Base-by-base conservation (phyloP, 2,888 invertebrate genomes). In the Acrobasis suavella region DNA sequence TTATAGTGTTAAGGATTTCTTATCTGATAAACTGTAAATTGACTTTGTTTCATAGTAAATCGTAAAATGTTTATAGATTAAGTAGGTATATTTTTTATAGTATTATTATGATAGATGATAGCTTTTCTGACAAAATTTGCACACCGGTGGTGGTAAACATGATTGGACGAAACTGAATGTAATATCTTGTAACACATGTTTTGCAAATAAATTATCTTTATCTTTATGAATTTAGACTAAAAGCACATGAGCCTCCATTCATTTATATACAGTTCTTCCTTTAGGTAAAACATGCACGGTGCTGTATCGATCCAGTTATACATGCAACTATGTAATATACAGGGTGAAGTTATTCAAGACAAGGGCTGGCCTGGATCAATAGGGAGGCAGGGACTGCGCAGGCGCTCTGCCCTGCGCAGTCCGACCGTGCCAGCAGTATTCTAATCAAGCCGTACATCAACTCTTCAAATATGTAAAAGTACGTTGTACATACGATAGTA, bases 301-400 rank as follows among this genome's bases (percentile, higher is more conserved):
- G 37, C 15, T 59, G 15, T 37, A 59, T 55, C 55, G 55, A 55
- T 55, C 16, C 16, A 15, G 51, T 50, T 22, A 22, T 56, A 42
- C 17, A 52, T 52, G 42, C 42, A 22, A 10, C 37, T 55, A 39
- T 16, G 38, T 55, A 39, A 55, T 55, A 42, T 56, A 56, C 56
- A 42, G 8, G 15, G 38, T 55, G 38, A 55, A 39, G 39, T 42
- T 17, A 56, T 56, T 22, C 56, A 56, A 56, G 56, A 56, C 42
- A 42, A 42, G 56, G 42, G 56, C 22, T n/a, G 39, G 15, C 46
- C 17, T 56, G 16, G 50, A 58, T 60, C 56, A 65, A 67, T 67
- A 71, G 39, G 14, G 46, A 14, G 8, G 17, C 42, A 22, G 7
- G 0, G 0, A 56, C 22, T 22, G 42, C 56, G 56, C 56, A 42